Evolutionary conservation across 2,797 vertebrate genomes (phyloP).

Genomic region (Luscinia megarhynchos): DNA sequence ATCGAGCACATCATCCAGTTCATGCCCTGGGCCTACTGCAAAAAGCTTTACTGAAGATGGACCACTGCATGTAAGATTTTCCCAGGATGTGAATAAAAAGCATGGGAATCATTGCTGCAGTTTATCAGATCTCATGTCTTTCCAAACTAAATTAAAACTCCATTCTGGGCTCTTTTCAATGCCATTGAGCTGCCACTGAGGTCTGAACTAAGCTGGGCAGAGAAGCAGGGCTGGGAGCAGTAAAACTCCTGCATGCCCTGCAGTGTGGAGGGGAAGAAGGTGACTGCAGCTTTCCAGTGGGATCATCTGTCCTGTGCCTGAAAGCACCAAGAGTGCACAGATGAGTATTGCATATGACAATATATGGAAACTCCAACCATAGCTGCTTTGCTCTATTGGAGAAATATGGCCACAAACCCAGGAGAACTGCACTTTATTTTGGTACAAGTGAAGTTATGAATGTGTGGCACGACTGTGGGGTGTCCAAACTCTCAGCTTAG

Average conservation of each 20-base stretch:
- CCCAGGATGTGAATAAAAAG: not conserved
- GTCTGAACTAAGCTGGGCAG: not conserved
- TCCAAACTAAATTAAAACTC: not conserved
- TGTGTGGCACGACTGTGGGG: not conserved
- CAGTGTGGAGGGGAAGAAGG: not conserved
- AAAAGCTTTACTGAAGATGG: not conserved
- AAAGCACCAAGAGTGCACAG: not conserved
- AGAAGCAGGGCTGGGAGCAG: not conserved
- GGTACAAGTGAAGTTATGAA: not conserved
- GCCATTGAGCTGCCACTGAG: not conserved
- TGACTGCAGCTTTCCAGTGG: not conserved
- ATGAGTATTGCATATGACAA: not conserved
- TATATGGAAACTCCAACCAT: not conserved
- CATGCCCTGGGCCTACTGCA: not conserved
- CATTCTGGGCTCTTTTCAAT: rapidly evolving
- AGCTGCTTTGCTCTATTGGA: not conserved
- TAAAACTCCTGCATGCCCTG: not conserved
- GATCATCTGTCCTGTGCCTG: not conserved
- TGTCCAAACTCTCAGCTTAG: not conserved
- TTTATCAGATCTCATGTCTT: not conserved
- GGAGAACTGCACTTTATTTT: not conserved
- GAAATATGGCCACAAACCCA: not conserved
- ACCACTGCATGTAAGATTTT: not conserved
- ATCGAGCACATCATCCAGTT: rapidly evolving
- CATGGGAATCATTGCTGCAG: not conserved